A percentile compares a stretch with the other conserved stretches of the same genome.
These are phyloP conservation scores for Blastobasis adustella DNA, from an alignment of 2,888 invertebrate species.

Conservation along the genomic window DNA sequence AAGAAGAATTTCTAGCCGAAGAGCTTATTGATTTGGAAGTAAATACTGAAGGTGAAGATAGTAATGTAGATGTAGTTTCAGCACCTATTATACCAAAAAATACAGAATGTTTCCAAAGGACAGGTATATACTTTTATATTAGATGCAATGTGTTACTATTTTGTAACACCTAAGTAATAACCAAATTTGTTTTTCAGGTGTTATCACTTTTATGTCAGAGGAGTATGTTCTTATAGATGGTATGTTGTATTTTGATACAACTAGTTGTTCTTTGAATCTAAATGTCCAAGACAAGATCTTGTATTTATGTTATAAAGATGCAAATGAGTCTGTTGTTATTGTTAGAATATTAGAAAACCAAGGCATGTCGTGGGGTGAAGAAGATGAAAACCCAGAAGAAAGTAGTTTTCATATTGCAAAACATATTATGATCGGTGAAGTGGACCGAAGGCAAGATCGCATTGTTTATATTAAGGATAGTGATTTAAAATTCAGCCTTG, in stretches of 20 bases:
- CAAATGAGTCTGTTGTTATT: conserved; percentile 60
- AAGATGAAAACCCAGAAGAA: conserved; percentile 41
- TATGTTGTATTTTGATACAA: conserved; percentile 66
- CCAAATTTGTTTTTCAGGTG: conserved; percentile 51
- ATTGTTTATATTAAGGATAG: conserved; percentile 65
- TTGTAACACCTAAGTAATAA: background rate
- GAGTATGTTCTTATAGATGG: conserved; percentile 77
- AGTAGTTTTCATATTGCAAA: conserved; percentile 39
- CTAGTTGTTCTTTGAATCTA: conserved; percentile 41
- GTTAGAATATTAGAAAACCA: conserved; percentile 74
- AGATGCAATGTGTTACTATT: background rate
- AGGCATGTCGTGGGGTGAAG: conserved; percentile 67
- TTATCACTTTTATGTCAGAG: conserved; percentile 71
- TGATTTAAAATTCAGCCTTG: conserved; percentile 75
- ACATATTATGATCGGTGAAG: conserved; percentile 52
- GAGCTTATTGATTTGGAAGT: conserved; percentile 55
- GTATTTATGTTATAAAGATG: conserved; percentile 70
- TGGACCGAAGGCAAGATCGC: conserved; percentile 42
- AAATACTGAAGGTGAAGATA: conserved; percentile 18
- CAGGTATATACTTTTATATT: conserved; percentile 31
- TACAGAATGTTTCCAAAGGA: conserved; percentile 48
- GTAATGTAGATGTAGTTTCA: conserved; percentile 5
- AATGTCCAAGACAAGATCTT: conserved; percentile 70
- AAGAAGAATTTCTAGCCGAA: conserved; percentile 52
- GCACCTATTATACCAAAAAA: conserved; percentile 26